These are phyloP conservation scores for Drosophila anomalata DNA, from an alignment of 2,888 invertebrate species.

Conservation along the genomic window DNA sequence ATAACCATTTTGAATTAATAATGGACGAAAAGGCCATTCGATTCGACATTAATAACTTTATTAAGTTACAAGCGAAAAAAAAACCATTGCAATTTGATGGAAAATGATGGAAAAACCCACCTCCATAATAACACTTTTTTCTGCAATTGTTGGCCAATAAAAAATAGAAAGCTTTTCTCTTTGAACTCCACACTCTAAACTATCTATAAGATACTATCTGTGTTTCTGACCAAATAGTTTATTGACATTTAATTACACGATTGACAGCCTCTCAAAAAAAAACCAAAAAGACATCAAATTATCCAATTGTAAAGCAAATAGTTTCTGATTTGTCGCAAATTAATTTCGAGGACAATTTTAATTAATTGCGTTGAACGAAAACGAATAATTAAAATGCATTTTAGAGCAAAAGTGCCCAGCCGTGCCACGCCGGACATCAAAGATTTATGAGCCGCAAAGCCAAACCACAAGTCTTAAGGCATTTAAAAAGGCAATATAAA, in stretches of 20 bases:
- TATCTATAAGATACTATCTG: too few species aligned
- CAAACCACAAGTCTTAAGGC: slow-evolving; percentile 10
- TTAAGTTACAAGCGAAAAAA: slow-evolving; percentile 51
- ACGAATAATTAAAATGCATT: slow-evolving; percentile 8
- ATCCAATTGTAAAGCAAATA: slow-evolving; percentile 10
- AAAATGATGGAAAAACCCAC: background rate
- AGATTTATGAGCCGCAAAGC: slow-evolving; percentile 25
- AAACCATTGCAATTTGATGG: slow-evolving; percentile 50
- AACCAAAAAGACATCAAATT: slow-evolving; percentile 5
- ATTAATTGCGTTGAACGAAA: slow-evolving; percentile 8
- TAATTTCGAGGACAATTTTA: slow-evolving; percentile 25
- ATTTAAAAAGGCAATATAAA: slow-evolving; percentile 18
- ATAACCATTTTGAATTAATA: slow-evolving; percentile 32
- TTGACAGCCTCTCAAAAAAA: slow-evolving; percentile 6
- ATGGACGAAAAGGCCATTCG: slow-evolving; percentile 15
- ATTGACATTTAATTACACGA: slow-evolving; percentile 48
- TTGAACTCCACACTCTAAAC: too few species aligned
- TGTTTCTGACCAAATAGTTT: slow-evolving; percentile 35
- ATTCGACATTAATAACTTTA: slow-evolving; percentile 68
- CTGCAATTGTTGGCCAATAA: too few species aligned
- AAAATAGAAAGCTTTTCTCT: too few species aligned
- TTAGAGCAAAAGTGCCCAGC: background rate
- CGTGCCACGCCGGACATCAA: slow-evolving; percentile 16
- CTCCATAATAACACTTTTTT: too few species aligned
- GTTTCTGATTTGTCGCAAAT: slow-evolving; percentile 6